Conservation (phyloP, 2,797 vertebrate genomes). For the Lacerta viridis region DNA sequence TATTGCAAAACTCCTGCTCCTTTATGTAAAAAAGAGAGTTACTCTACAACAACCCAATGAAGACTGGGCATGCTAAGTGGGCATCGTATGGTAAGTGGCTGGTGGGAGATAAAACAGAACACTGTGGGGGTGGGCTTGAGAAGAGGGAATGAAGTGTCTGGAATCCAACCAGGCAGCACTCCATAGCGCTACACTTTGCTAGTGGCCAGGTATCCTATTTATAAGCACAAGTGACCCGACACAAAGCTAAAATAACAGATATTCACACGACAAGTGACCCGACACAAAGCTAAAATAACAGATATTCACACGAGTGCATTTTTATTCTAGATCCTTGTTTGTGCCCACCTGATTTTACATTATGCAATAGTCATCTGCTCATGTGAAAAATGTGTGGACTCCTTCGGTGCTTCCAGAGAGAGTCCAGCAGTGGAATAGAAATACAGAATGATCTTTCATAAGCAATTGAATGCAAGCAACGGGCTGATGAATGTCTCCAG, state of each 20-base stretch:
- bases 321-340: conserved; percentile 17
- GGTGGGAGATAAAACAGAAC: too few relatives aligned
- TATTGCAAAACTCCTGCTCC: neutral
- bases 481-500: neutral
- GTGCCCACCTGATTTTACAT: conserved; percentile 12
- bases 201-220: neutral
- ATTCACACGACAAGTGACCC: neutral
- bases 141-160: too few relatives aligned
- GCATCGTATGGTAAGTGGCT: too few relatives aligned
- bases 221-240: neutral
- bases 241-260: neutral
- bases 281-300: neutral
- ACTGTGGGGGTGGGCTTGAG: too few relatives aligned
- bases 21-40: too few relatives aligned
- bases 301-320: neutral
- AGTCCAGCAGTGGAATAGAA: neutral
- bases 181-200: too few relatives aligned
- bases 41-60: too few relatives aligned
- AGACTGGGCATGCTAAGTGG: too few relatives aligned
- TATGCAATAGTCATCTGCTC: neutral
- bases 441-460: neutral
- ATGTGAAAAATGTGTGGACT: conserved; percentile 39
- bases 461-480: neutral
- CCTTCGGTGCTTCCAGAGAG: conserved; percentile 18
- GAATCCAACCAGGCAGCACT: too few relatives aligned